These are phyloP conservation scores for Myotis davidii DNA, from an alignment of 2,113 vertebrate genomes.

Conservation along the genomic window DNA sequence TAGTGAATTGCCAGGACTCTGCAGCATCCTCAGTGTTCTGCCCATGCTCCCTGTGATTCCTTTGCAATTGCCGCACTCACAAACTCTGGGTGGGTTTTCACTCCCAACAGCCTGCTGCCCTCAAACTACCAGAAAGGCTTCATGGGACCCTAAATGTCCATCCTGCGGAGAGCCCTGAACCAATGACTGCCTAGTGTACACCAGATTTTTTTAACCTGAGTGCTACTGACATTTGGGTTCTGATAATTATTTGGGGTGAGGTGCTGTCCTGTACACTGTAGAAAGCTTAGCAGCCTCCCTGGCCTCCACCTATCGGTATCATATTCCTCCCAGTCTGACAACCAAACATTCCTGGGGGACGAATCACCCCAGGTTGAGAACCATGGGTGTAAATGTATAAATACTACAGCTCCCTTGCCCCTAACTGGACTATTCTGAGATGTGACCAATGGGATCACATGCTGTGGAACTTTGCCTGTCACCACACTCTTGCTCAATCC, in stretches of 20 bases:
- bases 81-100: not conserved
- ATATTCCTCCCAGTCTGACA: not conserved
- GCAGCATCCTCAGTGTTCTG: not conserved
- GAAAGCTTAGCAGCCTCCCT: not conserved
- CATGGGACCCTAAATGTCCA: not conserved
- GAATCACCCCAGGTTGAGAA: not conserved
- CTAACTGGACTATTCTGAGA: not conserved
- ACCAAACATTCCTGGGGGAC: not conserved
- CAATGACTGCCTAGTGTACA: not conserved
- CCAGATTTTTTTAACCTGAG: not conserved
- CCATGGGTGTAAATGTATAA: not conserved
- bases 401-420: not conserved
- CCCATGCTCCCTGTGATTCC: not conserved
- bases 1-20: not conserved
- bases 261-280: not conserved
- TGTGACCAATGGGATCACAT: no score
- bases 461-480: not conserved
- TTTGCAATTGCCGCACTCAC: not conserved
- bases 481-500: not conserved
- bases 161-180: not conserved
- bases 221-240: not conserved
- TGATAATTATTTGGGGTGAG: not conserved
- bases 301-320: not conserved
- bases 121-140: not conserved
- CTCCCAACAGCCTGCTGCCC: not conserved